Percentiles rank a stretch among this genome's conserved stretches.
phyloP scores from a whole-genome alignment of 2,113 vertebrate genomes.

The Zingel zingel region DNA sequence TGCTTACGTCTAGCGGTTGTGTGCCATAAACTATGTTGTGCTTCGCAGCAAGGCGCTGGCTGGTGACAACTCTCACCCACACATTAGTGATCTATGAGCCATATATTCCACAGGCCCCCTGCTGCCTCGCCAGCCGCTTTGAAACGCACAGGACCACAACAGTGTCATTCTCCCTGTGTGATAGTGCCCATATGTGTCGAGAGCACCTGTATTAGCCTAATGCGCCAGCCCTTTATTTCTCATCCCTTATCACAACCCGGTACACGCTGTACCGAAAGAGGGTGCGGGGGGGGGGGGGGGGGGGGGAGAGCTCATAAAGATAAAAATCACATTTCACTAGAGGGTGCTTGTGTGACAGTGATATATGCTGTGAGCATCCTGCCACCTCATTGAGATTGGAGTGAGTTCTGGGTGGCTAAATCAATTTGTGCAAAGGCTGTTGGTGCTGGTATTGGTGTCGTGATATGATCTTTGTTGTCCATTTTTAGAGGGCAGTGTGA shows the following conservation, averaged over 20 bases:
- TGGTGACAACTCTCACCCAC: constrained; percentile 79
- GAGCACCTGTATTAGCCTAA: constrained; percentile 71
- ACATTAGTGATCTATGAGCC: constrained; percentile 76
- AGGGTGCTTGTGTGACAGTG: constrained; percentile 81
- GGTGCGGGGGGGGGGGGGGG: background rate
- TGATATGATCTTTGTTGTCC: constrained; percentile 82
- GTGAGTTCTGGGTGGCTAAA: constrained; percentile 80
- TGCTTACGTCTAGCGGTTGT: constrained; percentile 58
- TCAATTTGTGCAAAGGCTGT: constrained; percentile 82
- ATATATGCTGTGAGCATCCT: constrained; percentile 76
- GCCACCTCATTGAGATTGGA: constrained; percentile 77
- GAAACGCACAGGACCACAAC: constrained; percentile 49
- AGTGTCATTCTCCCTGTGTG: constrained; percentile 46
- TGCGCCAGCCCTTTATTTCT: constrained; percentile 60
- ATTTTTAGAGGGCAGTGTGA: constrained; percentile 79
- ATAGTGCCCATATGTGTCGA: constrained; percentile 59
- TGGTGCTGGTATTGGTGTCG: constrained; percentile 69
- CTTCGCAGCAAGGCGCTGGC: constrained; percentile 63
- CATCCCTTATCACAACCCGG: constrained; percentile 72
- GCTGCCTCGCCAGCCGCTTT: constrained; percentile 53
- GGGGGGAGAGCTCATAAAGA: constrained; percentile 73
- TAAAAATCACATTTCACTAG: constrained; percentile 83
- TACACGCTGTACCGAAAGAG: constrained; percentile 50
- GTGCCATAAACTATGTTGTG: constrained; percentile 74
- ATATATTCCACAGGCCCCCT: constrained; percentile 44